Base-by-base conservation (phyloP, 2,797 vertebrate species). In the Labeo calbasu region DNA sequence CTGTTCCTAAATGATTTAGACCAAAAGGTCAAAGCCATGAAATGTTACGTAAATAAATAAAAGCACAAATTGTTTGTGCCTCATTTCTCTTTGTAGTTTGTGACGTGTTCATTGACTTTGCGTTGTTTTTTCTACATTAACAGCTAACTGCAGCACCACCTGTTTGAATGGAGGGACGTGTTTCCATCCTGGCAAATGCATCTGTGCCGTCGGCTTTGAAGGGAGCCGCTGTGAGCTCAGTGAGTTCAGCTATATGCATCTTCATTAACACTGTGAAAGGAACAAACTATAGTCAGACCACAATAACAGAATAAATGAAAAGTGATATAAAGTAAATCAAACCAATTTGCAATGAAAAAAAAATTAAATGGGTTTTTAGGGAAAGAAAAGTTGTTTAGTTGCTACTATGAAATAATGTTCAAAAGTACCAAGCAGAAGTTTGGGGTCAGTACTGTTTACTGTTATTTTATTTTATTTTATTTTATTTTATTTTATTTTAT, bases 101-200 rank as follows among this genome's bases (percentile, higher is more conserved):
- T 69, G 68, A 25, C 2, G 25, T 57, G 48, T 70, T 50, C 63
- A 40, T 48, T 75, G 23, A 50, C n/a, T 9, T 72, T 75, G 59
- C 69, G 4, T 75, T 69, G 65, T 72, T 79, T 82, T 73, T n/a
- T 57, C 73, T 83, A 25, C 75, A 50, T 72, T 65, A 65, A 63
- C 76, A 97, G 96, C 93, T 69, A 97, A 97, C 90, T 97, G 96
- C 88, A 96, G 94, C 70, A 93, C 93, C 77, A 94, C 92, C 69
- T 97, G 96, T 90, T 93, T 96, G 89, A 97, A 96, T 0, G 96
- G 96, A 89, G 96, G 96, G 73, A 97, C 96, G 0, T 97, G 96
- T 77, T 96, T 97, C 92, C 96, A 96, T 87, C 95, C 96, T 9
- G 96, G 94, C 84, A 97, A 97, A 92, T 97, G 96, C 88, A 92